These are phyloP conservation scores for Alfaro cultratus DNA, from an alignment of 2,797 vertebrate species.

Conservation along the genomic window DNA sequence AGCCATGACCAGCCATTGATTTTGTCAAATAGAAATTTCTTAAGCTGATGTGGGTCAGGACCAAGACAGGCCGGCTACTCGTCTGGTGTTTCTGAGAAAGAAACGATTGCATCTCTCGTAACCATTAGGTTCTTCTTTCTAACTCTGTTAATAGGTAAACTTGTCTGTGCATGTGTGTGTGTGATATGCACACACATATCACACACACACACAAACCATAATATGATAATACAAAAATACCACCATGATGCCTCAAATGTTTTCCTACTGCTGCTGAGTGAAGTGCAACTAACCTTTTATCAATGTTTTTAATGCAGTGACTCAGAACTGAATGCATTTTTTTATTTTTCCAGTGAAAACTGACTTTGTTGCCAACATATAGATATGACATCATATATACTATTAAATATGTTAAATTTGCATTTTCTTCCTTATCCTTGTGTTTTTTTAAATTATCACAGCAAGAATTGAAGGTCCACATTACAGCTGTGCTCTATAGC, in stretches of 20 bases:
- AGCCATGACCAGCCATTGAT: not conserved
- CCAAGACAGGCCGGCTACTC: conserved; percentile 15
- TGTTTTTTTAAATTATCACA: conserved; percentile 1
- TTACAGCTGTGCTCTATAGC: conserved; percentile 22
- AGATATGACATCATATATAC: not conserved
- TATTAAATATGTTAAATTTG: conserved; percentile 1
- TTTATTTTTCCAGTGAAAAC: conserved; percentile 57
- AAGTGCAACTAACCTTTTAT: not conserved
- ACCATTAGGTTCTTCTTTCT: not conserved
- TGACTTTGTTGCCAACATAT: conserved; percentile 28
- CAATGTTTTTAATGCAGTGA: not conserved
- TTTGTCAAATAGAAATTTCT: conserved; percentile 9
- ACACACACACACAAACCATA: not conserved
- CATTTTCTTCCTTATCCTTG: not conserved
- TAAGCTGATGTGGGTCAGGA: not conserved
- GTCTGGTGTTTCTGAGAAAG: not conserved
- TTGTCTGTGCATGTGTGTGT: not conserved
- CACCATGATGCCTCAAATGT: not conserved
- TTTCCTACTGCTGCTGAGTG: not conserved
- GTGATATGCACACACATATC: no score
- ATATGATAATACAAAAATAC: not conserved
- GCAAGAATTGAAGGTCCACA: not conserved
- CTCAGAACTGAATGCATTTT: not conserved
- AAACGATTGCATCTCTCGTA: not conserved
- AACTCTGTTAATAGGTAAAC: not conserved